Base-by-base conservation (phyloP, 2,797 vertebrate species). In the Lagorchestes hirsutus region DNA sequence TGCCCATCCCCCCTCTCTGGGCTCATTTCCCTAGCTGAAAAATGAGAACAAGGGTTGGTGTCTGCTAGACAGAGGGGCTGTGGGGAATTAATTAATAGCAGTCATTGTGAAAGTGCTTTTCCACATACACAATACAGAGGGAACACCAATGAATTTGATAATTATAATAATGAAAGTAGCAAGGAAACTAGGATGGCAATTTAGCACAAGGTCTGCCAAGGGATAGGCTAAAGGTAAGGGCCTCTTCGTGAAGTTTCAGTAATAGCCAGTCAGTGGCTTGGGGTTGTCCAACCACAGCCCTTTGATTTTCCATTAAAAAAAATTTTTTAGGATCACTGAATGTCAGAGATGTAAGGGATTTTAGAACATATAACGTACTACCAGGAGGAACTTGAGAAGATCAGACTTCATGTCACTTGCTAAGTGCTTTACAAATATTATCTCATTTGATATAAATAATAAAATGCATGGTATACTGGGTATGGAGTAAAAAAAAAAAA, bases 151-250 rank as follows among this genome's bases (percentile, higher is more conserved):
- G 57, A 92, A 31, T 92, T 96, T 46, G 22, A 90, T 95, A 93
- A 97, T 96, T 95, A 95, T 13, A 93, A n/a, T 96, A 94, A 96
- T 96, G 92, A 91, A 91, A 62, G n/a, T 93, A 46, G 54, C 46
- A 54, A 29, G 93, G 90, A 92, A 93, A 55, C 2, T 56, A 59
- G 54, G 46, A 0, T 92, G 93, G 50, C 40, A 31, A 8, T 95
- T 95, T 29, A 94, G 54, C 55, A 90, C 28, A 40, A 94, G 82
- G 57, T 62, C 57, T 93, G 95, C 91, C 56, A 74, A 27, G 3
- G 55, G 55, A 14, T 40, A 56, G n/a, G 56, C 91, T 62, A 90
- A 27, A 57, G 92, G 50, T 52, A 59, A 92, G 58, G 93, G 24
- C 40, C 34, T 50, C 87, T 90, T 90, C 52, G 54, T 9, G 90